Evolutionary conservation across 2,888 invertebrate species (phyloP), one percentile per base, ranked within the genome.

Genomic region (Idaea biselata): DNA sequence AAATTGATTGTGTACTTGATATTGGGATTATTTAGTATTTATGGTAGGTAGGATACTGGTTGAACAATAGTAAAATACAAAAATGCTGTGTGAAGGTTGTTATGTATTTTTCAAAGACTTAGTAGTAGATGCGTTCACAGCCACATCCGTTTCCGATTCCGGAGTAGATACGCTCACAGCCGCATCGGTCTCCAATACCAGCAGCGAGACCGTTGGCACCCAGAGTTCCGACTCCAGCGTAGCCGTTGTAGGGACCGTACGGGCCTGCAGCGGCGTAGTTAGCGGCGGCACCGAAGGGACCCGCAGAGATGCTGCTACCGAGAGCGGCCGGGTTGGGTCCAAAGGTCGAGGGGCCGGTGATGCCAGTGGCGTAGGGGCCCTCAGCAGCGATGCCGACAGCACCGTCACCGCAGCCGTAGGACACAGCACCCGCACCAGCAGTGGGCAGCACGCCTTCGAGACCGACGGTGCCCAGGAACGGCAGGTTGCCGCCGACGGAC

Each of bases 391-490:
- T 68, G 59, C 66, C 70, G 55, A 69, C 58, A 53, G 66, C 60
- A 0, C 76, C 76, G 62, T 65, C 63, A 55, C 78, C 78, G 60
- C 77, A 79, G 54, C 70, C 72, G 68, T 79, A 75, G 6, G 72
- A 70, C 54, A 78, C 69, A 32, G 67, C 70, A 16, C 75, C 75
- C 16, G 71, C 65, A 8, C 80, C 81, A 65, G 63, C 72, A 17
- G 73, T 73, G 16, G 78, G 75, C 58, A 78, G 61, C 16, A 67
- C 63, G n/a, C 78, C 79, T 44, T 79, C 76, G 58, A 82, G 31
- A 60, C 56, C 74, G n/a, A 74, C 77, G 60, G 78, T 68, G 31
- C 78, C 75, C 17, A 81, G 63, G 74, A 78, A 79, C 18, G 82
- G 82, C 68, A 81, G 68, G 63, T 76, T 73, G 31, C 81, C 81